These are phyloP conservation scores for Heterodera filipjevi DNA, from an alignment of 2,888 invertebrate genomes.

Conservation along the genomic window DNA sequence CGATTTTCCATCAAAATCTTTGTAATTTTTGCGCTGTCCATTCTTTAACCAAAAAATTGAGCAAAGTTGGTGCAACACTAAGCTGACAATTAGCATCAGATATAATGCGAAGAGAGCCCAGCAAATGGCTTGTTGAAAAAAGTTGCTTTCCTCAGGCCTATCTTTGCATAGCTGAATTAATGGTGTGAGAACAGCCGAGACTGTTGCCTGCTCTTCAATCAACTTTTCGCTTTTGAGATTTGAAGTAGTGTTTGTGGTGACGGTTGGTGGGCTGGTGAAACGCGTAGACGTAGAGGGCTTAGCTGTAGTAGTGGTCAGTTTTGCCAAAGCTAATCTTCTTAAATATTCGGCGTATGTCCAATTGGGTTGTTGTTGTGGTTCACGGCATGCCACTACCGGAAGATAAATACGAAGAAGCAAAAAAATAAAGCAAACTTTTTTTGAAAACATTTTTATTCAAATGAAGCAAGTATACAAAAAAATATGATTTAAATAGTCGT, in stretches of 20 bases:
- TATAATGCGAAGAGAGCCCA: slow-evolving; percentile 7
- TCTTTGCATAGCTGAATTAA: background rate
- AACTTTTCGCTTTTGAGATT: background rate
- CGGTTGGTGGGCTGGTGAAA: no score
- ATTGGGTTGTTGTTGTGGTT: background rate
- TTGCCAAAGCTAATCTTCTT: background rate
- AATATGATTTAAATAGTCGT: slow-evolving; percentile 1
- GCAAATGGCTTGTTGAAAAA: background rate
- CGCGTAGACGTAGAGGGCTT: no score
- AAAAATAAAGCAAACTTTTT: background rate
- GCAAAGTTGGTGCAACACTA: background rate
- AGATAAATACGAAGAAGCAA: background rate
- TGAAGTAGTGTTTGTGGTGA: background rate
- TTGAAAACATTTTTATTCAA: slow-evolving; percentile 5
- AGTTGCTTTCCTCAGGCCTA: background rate
- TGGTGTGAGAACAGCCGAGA: background rate
- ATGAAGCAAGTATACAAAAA: background rate
- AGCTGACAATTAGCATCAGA: background rate
- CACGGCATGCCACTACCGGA: background rate
- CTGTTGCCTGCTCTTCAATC: background rate
- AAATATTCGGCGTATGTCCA: background rate
- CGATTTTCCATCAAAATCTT: background rate
- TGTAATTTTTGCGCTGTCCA: background rate
- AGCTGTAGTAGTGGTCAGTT: background rate
- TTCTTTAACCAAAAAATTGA: background rate